Conservation (phyloP, 1,140 invertebrate genomes). For the Orchestia grillus region DNA sequence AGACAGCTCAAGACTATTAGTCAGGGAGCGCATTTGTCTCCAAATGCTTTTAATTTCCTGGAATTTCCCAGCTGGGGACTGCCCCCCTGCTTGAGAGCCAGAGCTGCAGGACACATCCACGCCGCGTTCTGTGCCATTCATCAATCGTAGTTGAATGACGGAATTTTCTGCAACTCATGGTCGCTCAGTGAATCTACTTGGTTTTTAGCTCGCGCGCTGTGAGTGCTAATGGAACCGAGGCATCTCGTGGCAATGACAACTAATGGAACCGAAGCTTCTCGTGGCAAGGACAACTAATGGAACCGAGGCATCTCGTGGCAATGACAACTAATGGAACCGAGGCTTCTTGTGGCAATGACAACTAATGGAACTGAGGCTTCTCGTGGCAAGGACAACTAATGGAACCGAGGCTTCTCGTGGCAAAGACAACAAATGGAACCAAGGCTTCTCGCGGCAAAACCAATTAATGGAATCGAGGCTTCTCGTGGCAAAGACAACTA, state of each 20-base stretch:
- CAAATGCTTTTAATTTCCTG: not conserved
- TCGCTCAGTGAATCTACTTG: not conserved
- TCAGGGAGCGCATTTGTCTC: not conserved
- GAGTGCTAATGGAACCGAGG: not conserved
- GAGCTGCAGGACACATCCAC: not conserved
- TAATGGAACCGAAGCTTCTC: not conserved
- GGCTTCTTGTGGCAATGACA: too few relatives aligned
- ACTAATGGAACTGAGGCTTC: too few relatives aligned
- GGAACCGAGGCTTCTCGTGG: not conserved
- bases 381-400: too few relatives aligned
- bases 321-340: not conserved
- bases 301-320: not conserved
- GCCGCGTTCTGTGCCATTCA: not conserved
- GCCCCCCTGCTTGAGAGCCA: not conserved
- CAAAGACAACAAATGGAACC: constrained; percentile 33
- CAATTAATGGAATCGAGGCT: too few relatives aligned
- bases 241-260: not conserved
- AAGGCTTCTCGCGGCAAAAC: not conserved
- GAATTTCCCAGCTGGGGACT: not conserved
- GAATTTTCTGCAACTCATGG: constrained; percentile 36
- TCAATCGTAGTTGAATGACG: not conserved
- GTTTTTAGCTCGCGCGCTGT: not conserved
- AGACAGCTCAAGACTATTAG: not conserved
- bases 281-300: not conserved
- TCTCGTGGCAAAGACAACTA: too few relatives aligned